A percentile compares a stretch with the other conserved stretches of the same genome.
phyloP scores from a whole-genome alignment of 2,113 vertebrate species.

The Coryphaenoides rupestris region DNA sequence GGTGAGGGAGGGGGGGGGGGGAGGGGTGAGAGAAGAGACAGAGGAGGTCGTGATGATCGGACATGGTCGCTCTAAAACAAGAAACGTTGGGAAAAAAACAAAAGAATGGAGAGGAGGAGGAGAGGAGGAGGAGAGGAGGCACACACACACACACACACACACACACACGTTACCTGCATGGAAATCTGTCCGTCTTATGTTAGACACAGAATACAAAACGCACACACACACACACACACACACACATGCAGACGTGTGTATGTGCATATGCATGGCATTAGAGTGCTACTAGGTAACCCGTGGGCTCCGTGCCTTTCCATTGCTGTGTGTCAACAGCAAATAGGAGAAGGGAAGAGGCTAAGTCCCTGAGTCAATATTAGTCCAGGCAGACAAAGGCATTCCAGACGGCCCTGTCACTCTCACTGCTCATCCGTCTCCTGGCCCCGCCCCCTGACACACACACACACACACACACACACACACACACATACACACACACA shows the following conservation, averaged over 20 bases:
- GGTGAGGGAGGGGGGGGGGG: background rate
- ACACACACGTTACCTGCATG: background rate
- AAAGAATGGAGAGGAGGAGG: constrained; percentile 12
- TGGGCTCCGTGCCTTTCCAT: constrained; percentile 65
- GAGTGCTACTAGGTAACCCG: constrained; percentile 66
- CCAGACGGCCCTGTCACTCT: constrained; percentile 65
- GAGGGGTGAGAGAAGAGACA: constrained; percentile 7
- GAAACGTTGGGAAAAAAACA: background rate
- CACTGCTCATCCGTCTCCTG: constrained; percentile 41
- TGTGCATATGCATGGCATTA: background rate
- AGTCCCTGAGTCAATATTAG: constrained; percentile 75
- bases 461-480: background rate
- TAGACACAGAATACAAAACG: constrained; percentile 16
- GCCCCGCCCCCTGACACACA: constrained; percentile 6
- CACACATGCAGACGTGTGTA: constrained; percentile 19
- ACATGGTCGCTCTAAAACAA: too few species aligned
- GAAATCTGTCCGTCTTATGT: too few species aligned
- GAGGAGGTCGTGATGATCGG: too few species aligned
- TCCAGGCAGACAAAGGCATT: constrained; percentile 67
- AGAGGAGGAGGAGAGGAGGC: background rate
- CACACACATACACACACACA: too few species aligned
- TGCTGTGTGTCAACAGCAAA: constrained; percentile 65
- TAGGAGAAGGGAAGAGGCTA: constrained; percentile 58
- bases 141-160: background rate
- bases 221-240: constrained; percentile 21